phyloP scores from a whole-genome alignment of 2,888 invertebrate genomes.

The Bombylius discolor region DNA sequence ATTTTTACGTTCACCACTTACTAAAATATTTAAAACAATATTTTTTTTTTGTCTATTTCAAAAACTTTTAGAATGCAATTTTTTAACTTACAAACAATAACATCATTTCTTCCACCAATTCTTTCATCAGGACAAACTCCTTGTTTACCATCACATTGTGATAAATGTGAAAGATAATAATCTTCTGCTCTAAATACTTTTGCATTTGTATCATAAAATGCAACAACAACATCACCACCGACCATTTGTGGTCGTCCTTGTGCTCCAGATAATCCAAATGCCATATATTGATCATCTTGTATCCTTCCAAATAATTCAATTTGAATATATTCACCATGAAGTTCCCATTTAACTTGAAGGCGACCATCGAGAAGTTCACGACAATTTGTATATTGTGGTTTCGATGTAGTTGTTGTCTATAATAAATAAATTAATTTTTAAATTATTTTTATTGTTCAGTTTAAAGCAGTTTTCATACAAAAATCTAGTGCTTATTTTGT shows the following conservation, averaged over 20 bases:
- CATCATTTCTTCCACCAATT: slow-evolving; percentile 69
- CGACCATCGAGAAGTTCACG: slow-evolving; percentile 70
- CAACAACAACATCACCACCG: slow-evolving; percentile 74
- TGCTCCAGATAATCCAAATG: slow-evolving; percentile 73
- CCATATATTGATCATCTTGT: slow-evolving; percentile 72
- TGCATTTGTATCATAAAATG: slow-evolving; percentile 50
- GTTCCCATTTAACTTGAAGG: slow-evolving; percentile 77
- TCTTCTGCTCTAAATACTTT: slow-evolving; percentile 62
- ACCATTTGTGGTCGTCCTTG: slow-evolving; percentile 61
- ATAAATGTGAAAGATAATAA: slow-evolving; percentile 68
- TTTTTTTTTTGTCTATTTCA: neutral
- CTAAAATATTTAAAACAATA: slow-evolving; percentile 21
- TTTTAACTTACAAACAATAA: slow-evolving; percentile 42
- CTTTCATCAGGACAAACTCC: slow-evolving; percentile 79
- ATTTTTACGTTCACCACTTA: slow-evolving; percentile 62
- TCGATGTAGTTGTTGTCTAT: slow-evolving; percentile 67
- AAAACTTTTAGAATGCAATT: neutral
- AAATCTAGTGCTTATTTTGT: too few species aligned
- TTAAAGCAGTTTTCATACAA: too few species aligned
- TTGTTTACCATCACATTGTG: slow-evolving; percentile 68
- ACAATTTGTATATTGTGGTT: slow-evolving; percentile 61
- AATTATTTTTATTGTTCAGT: neutral
- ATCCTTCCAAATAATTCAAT: slow-evolving; percentile 68
- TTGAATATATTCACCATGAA: slow-evolving; percentile 60
- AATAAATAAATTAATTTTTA: slow-evolving; percentile 23